Base-by-base conservation (phyloP, 2,888 invertebrate species). In the Drosophila barbarae region DNA sequence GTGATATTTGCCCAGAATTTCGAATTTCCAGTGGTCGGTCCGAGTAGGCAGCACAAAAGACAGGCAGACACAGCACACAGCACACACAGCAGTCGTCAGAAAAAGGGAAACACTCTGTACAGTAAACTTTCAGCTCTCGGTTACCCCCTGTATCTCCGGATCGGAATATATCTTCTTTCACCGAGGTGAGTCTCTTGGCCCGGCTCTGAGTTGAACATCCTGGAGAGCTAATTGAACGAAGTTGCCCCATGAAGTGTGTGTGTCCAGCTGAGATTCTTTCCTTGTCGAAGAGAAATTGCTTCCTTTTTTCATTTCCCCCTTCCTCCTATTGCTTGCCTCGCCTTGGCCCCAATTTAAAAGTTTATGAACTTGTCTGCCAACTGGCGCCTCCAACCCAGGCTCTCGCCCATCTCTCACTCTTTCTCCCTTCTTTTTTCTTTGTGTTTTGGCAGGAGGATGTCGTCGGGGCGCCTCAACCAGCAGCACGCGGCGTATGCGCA, bases 401-500 rank as follows among this genome's bases (percentile, higher is more conserved):
- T 55, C 56, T 38, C 34, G 30, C 12, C 36, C 51, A 9, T 12
- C 32, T 21, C 38, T 8, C 15, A 26, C 26, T n/a, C n/a, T 47
- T 28, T 51, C 9, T 23, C 26, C 7, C 44, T 5, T 23, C 3
- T 53, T 12, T 32, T 13, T 5, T 53, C 4, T 30, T 13, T 55
- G 49, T 68, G 42, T 51, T 63, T 66, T 39, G 26, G 50, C 72
- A 72, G 61, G 21, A 57, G 28, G 21, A 87, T 87, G 80, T 61
- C 73, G 57, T 61, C 73, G 57, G 28, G 77, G 9, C 77, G 84
- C 13, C 54, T 82, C 44, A 82, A 86, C 60, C 85, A 85, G 36
- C 71, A 89, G 42, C 89, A 90, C 73, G 88, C 88, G 5, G 82
- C 81, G 15, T 88, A 85, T 53, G 89, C 88, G 1, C 79, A 86